Evolutionary conservation across 2,113 vertebrate genomes (phyloP).

Genomic region (Columba livia): DNA sequence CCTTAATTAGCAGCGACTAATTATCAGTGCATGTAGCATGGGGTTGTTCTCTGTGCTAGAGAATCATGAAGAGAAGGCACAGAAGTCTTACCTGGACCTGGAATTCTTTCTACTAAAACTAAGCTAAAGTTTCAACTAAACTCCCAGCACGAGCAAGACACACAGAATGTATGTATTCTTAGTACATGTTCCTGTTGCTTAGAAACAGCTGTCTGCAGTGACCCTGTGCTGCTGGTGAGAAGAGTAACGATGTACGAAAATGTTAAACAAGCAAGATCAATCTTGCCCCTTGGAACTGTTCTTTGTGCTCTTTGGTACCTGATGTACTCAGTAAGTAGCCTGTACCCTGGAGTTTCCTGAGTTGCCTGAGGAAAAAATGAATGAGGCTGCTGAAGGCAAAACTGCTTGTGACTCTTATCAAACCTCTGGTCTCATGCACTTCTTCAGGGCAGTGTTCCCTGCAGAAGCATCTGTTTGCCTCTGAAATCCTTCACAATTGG

Average conservation of each 20-base stretch:
- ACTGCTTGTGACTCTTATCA: not conserved
- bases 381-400: not conserved
- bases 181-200: constrained; percentile 11
- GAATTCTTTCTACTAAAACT: not conserved
- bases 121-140: not conserved
- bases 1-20: not conserved
- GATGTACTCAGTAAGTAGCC: not conserved
- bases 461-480: not conserved
- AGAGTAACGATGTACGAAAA: not conserved
- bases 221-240: not conserved
- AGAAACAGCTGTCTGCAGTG: constrained; percentile 35
- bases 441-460: not conserved
- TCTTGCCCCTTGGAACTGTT: constrained; percentile 6
- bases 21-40: not conserved
- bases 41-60: not conserved
- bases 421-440: not conserved
- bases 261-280: constrained; percentile 34
- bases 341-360: not conserved
- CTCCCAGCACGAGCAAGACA: not conserved
- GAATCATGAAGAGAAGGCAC: not conserved
- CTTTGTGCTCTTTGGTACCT: not conserved
- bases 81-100: not conserved
- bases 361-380: not conserved
- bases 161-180: not conserved
- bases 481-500: not conserved